Base-by-base conservation (phyloP, 2,888 invertebrate species). In the Meteorus cinctellus region DNA sequence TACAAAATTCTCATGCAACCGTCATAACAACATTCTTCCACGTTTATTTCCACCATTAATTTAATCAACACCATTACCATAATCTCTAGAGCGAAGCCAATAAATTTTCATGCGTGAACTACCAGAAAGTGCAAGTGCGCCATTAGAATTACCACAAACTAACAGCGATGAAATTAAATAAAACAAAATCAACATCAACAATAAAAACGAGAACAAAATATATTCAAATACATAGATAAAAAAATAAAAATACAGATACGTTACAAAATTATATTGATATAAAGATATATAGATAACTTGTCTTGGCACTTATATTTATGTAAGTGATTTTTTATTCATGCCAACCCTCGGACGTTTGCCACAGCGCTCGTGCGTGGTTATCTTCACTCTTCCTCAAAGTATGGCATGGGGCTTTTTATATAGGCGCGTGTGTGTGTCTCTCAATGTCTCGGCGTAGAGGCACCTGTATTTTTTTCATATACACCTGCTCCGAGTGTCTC, bases 311-410 rank as follows among this genome's bases (percentile, higher is more conserved):
- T 82, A 81, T 83, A 84, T 83, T 83, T 84, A 82, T 82, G 79
- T 81, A 83, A 84, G 83, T 82, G 82, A 82, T 84, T 82, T 83
- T 84, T 84, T 84, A 84, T 83, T 83, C 83, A 82, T 83, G 81
- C 82, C 55, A 80, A 78, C 78, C 73, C 78, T 74, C 74, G 8
- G 77, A 74, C 75, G 78, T 70, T 77, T 75, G 65, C 65, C 51
- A 55, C 55, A 55, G 51, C 75, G 79, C 75, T 76, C 78, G 78
- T 72, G 74, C 72, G 76, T 78, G 76, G 80, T 73, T 76, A 77
- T 75, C 76, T 80, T 72, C 72, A 67, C 66, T 70, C 62, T 55
- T 36, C 65, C 62, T 69, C 36, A 55, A 55, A 62, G 34, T 71
- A 59, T 36, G 45, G 41, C 36, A 48, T n/a, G 51, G 41, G 34